These are phyloP conservation scores for Oceanodroma leucorhoa DNA, from an alignment of 2,797 vertebrate species.

Conservation along the genomic window DNA sequence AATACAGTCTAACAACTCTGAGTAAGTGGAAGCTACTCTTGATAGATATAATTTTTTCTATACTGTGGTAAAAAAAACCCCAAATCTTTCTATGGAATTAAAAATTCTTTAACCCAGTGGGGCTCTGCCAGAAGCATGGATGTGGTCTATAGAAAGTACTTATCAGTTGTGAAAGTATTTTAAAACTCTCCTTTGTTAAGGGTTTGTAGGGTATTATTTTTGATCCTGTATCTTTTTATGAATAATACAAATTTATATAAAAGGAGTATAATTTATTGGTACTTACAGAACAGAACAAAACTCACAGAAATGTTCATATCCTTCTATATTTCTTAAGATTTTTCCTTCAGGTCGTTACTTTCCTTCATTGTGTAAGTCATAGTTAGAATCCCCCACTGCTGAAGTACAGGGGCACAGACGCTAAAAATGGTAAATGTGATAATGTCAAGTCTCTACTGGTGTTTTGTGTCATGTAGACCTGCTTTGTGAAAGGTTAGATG, in stretches of 20 bases:
- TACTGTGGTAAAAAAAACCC: background rate
- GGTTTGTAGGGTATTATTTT: background rate
- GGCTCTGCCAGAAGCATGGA: background rate
- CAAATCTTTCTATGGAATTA: background rate
- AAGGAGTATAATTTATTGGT: background rate
- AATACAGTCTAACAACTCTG: background rate
- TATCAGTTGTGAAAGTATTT: background rate
- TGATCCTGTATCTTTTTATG: background rate
- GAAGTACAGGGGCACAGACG: background rate
- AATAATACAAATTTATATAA: background rate
- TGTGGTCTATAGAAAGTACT: background rate
- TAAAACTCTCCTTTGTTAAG: background rate
- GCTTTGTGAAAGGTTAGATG: background rate
- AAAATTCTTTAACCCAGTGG: background rate
- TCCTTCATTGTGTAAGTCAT: background rate
- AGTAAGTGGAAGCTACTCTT: background rate
- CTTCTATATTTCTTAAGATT: background rate
- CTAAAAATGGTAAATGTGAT: background rate
- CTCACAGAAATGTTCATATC: background rate
- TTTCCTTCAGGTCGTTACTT: background rate
- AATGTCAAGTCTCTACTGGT: background rate
- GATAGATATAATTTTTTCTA: background rate
- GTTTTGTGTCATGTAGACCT: background rate
- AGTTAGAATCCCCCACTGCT: background rate
- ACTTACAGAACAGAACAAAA: background rate